Conservation (phyloP, 2,113 vertebrate species). For the Melanostigma gelatinosum region DNA sequence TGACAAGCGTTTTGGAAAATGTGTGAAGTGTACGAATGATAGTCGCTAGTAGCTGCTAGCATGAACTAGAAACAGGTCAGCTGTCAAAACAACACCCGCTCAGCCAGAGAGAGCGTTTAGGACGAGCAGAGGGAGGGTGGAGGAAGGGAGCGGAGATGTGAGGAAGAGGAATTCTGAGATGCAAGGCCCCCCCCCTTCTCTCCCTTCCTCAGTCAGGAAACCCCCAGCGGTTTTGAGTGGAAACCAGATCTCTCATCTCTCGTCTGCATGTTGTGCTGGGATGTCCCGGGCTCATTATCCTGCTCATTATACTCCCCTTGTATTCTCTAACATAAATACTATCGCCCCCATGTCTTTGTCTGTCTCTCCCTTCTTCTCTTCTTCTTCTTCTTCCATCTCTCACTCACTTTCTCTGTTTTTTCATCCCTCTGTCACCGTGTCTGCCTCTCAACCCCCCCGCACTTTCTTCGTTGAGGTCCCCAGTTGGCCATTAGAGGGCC, state of each 20-base stretch:
- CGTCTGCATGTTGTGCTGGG: slow-evolving; percentile 68
- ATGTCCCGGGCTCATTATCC: slow-evolving; percentile 76
- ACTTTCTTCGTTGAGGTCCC: slow-evolving; percentile 8
- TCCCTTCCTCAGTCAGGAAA: slow-evolving; percentile 69
- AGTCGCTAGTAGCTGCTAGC: slow-evolving; percentile 16
- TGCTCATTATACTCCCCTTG: slow-evolving; percentile 60
- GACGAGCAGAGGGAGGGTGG: slow-evolving; percentile 7
- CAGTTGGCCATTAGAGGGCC: slow-evolving; percentile 59
- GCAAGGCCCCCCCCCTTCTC: slow-evolving; percentile 17
- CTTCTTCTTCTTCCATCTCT: neutral
- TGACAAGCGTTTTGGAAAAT: neutral
- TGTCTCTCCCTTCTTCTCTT: slow-evolving; percentile 14
- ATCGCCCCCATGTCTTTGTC: slow-evolving; percentile 54
- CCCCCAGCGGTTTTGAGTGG: slow-evolving; percentile 68
- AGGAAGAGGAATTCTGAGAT: slow-evolving; percentile 59
- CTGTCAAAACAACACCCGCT: slow-evolving; percentile 60
- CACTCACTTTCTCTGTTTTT: slow-evolving; percentile 12
- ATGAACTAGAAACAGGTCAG: slow-evolving; percentile 52
- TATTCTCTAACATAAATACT: slow-evolving; percentile 61
- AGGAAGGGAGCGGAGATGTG: slow-evolving; percentile 23
- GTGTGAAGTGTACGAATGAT: neutral
- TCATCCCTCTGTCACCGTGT: neutral
- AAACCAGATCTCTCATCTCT: slow-evolving; percentile 76
- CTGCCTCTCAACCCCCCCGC: neutral
- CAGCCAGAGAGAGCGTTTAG: slow-evolving; percentile 20